A percentile compares a stretch with the other conserved stretches of the same genome.
Conservation (phyloP, 1,140 invertebrate species). For the Ylistrum balloti region DNA sequence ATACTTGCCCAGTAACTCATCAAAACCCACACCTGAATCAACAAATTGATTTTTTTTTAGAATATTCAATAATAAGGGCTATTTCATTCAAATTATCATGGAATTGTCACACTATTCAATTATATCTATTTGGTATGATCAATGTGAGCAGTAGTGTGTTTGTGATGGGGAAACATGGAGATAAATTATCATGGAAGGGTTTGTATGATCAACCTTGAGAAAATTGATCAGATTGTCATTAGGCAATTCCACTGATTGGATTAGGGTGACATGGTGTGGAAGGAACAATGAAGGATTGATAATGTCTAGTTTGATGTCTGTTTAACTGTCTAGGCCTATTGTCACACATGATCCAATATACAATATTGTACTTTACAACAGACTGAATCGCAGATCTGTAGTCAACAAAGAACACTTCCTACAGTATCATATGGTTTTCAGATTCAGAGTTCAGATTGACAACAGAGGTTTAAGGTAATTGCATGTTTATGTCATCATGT, state of each 20-base stretch:
- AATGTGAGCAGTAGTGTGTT: not conserved
- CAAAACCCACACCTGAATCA: not conserved
- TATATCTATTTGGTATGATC: not conserved
- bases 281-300: not conserved
- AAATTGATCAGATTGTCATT: not conserved
- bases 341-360: not conserved
- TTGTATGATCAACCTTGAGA: constrained; percentile 34
- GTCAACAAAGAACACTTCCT: no score
- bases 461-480: no score
- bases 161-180: not conserved
- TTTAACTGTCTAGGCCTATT: not conserved
- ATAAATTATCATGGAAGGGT: not conserved
- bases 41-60: not conserved
- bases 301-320: not conserved
- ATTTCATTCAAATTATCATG: not conserved
- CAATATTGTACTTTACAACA: not conserved
- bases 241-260: not conserved
- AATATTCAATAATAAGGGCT: not conserved
- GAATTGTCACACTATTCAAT: not conserved
- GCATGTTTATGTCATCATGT: no score
- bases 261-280: not conserved
- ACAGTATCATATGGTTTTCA: no score
- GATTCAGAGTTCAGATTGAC: no score
- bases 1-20: not conserved
- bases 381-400: no score